phyloP scores from a whole-genome alignment of 1,140 invertebrate genomes.

The Anastrepha ludens region DNA sequence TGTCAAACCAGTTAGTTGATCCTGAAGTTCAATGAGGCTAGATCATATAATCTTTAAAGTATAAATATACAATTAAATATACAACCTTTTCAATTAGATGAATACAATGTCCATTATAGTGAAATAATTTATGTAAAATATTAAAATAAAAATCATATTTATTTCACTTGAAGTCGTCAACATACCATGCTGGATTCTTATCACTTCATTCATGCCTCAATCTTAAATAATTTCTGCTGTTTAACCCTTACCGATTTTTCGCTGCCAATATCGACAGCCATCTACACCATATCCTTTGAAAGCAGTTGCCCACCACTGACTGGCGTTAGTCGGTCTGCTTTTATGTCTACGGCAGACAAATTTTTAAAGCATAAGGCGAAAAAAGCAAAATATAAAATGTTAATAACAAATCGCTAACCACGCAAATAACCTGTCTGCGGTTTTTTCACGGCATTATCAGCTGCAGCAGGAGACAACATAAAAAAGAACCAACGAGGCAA shows the following conservation, averaged over 20 bases:
- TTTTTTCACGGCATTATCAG: conserved; percentile 39
- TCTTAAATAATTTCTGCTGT: conserved; percentile 12
- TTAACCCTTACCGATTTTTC: not conserved
- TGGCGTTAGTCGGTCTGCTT: conserved; percentile 29
- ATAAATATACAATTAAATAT: no score
- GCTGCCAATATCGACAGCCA: not conserved
- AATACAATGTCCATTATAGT: no score
- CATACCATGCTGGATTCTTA: not conserved
- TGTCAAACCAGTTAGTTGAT: not conserved
- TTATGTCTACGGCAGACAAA: conserved; percentile 4
- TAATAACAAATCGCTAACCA: conserved; percentile 33
- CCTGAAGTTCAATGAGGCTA: not conserved
- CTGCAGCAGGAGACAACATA: conserved; percentile 6
- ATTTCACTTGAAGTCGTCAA: not conserved
- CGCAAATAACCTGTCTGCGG: conserved; percentile 52
- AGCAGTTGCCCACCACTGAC: conserved; percentile 18
- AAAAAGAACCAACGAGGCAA: not conserved
- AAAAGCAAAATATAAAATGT: conserved; percentile 13
- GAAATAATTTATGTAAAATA: conserved; percentile 10
- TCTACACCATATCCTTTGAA: conserved; percentile 13
- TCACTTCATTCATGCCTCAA: not conserved
- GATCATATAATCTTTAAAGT: no score
- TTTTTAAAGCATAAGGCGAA: no score
- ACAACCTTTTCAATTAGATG: no score
- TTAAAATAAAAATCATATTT: not conserved